Evolutionary conservation across 2,113 vertebrate genomes (phyloP).

Genomic region (Morone chrysops): DNA sequence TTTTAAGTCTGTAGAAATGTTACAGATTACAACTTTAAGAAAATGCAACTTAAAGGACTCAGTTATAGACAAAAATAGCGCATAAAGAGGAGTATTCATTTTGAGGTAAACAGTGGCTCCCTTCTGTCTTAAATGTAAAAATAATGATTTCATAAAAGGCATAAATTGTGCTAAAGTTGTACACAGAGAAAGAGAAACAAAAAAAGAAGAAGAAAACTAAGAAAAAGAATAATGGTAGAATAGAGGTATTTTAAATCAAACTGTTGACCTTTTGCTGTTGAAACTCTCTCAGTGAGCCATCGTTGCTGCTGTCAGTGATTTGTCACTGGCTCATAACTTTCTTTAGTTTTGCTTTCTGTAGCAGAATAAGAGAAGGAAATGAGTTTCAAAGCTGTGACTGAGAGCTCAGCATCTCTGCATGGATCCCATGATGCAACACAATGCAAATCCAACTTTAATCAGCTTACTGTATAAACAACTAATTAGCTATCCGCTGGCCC

Average conservation of each 20-base stretch:
- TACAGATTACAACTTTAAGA: not conserved
- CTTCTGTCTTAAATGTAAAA: not conserved
- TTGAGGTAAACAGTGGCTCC: too few species aligned
- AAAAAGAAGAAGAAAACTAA: not conserved
- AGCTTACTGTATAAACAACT: slow-evolving; percentile 79
- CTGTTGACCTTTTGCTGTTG: slow-evolving; percentile 5
- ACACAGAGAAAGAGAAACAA: not conserved
- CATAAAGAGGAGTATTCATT: not conserved
- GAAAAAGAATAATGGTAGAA: not conserved
- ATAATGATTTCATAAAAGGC: not conserved
- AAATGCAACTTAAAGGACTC: not conserved
- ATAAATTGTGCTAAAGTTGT: not conserved
- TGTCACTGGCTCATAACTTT: slow-evolving; percentile 73
- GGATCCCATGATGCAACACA: slow-evolving; percentile 78
- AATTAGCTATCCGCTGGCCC: slow-evolving; percentile 76
- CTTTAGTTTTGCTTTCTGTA: slow-evolving; percentile 67
- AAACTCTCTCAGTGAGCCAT: slow-evolving; percentile 1
- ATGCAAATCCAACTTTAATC: slow-evolving; percentile 79
- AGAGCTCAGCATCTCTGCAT: slow-evolving; percentile 58
- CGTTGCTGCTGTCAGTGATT: slow-evolving; percentile 52
- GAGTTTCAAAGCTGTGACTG: slow-evolving; percentile 53
- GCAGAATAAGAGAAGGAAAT: slow-evolving; percentile 77
- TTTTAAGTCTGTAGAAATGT: too few species aligned
- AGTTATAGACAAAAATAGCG: not conserved
- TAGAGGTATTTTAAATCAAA: not conserved